Evolutionary conservation across 2,888 invertebrate genomes (phyloP).

Genomic region (Stenolophus ochropezus): DNA sequence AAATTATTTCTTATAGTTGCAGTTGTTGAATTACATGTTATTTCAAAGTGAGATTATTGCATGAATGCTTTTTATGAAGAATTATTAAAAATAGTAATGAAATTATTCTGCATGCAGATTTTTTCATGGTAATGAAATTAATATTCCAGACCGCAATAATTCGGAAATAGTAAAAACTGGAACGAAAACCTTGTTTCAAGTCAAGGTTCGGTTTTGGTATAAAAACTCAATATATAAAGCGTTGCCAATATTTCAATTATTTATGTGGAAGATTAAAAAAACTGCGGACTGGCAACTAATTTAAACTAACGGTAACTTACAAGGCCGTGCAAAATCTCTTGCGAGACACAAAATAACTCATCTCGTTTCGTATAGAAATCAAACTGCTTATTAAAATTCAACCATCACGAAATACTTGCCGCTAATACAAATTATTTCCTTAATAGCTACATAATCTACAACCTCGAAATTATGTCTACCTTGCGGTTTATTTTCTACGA

Average conservation of each 20-base stretch:
- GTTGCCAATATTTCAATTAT: conserved; percentile 40
- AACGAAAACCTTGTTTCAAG: conserved; percentile 15
- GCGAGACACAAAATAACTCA: neutral
- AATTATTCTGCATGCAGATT: neutral
- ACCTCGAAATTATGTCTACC: neutral
- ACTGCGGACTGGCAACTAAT: neutral
- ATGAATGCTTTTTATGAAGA: too few relatives aligned
- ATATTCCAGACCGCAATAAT: neutral
- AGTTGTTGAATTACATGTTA: too few relatives aligned
- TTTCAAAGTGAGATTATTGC: too few relatives aligned
- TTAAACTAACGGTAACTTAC: conserved; percentile 26
- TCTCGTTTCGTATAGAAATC: neutral
- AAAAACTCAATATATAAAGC: conserved; percentile 21
- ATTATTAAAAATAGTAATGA: neutral
- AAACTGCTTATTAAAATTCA: conserved; percentile 20
- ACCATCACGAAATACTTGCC: conserved; percentile 7
- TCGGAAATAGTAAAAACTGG: conserved; percentile 25
- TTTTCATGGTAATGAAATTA: neutral
- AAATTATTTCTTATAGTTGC: too few relatives aligned
- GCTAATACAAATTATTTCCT: conserved; percentile 14
- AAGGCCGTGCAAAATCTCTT: conserved; percentile 27
- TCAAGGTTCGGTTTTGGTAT: conserved; percentile 34
- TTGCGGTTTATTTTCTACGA: neutral
- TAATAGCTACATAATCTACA: neutral
- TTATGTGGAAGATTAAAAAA: conserved; percentile 14